Evolutionary conservation across 2,888 invertebrate genomes (phyloP).

Genomic region (Biston betularia): DNA sequence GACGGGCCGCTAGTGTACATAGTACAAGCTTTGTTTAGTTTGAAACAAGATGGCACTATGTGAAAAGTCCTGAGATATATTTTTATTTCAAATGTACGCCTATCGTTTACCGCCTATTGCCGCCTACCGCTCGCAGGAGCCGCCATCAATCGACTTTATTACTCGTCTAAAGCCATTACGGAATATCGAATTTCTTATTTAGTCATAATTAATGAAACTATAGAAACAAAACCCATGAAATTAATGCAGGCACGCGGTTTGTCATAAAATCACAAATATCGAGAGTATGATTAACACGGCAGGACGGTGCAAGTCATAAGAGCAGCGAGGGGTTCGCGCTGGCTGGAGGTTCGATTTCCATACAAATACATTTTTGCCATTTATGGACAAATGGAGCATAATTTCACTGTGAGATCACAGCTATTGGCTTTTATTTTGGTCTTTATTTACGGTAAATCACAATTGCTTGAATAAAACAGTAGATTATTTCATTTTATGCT

Average conservation of each 20-base stretch:
- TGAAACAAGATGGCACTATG: no score
- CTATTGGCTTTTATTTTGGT: no score
- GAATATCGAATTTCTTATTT: slow-evolving; percentile 42
- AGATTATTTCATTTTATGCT: no score
- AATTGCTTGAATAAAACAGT: no score
- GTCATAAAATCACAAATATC: slow-evolving; percentile 71
- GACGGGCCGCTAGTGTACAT: no score
- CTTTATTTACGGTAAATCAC: no score
- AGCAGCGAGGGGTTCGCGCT: no score
- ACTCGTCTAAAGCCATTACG: slow-evolving; percentile 10
- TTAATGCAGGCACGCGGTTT: slow-evolving; percentile 54
- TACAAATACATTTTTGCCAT: no score
- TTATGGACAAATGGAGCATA: no score
- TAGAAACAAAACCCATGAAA: slow-evolving; percentile 33
- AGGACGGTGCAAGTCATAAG: slow-evolving; percentile 41
- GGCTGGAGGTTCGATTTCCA: no score
- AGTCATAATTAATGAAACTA: slow-evolving; percentile 39
- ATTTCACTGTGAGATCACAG: no score
- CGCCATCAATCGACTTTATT: slow-evolving; percentile 32
- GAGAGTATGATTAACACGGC: slow-evolving; percentile 60
- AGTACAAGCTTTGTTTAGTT: no score
- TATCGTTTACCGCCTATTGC: slow-evolving; percentile 6
- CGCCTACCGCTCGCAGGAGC: slow-evolving; percentile 20
- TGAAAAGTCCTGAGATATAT: background rate
- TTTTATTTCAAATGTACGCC: slow-evolving; percentile 12